Base-by-base conservation (phyloP, 2,113 vertebrate species). In the Platysteira castanea region DNA sequence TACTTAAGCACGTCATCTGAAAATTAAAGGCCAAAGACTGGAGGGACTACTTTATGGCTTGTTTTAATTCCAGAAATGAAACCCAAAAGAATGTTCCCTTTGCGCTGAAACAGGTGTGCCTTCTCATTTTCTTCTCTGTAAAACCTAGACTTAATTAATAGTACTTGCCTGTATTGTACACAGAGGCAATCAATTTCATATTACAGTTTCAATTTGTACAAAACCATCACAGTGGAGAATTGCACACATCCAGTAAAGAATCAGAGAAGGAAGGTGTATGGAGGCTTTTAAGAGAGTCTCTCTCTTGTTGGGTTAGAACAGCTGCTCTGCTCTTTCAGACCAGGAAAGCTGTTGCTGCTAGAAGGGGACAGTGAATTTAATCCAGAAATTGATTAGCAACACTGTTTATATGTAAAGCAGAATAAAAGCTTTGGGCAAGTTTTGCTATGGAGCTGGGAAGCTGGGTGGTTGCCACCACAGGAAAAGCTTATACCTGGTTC, bases 401-500 rank as follows among this genome's bases (percentile, higher is more conserved):
- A 73, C 28, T 60, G 12, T 60, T 88, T 74, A 57, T 47, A 47
- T 23, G 6, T 85, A 79, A 93, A 96, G 50, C 53, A 90, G 91
- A 90, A 80, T 27, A 53, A 63, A 82, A 95, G 71, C 64, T 73
- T 73, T 31, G 44, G 67, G 87, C 83, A 71, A 77, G 26, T 44
- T 54, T 15, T 78, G 39, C 83, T 69, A 4, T 23, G 57, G 52
- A 93, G 42, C 37, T 15, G 37, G 15, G 39, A 90, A 91, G 35
- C 59, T 0, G 15, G 35, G 74, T 13, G 26, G 10, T 35, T 94
- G 92, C 89, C 77, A 88, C 89, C 77, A 88, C 39, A 59, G 63
- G 31, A 88, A 95, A 95, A 97, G 65, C 86, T 83, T 87, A 95
- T 94, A 93, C 81, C 42, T 49, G 16, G 17, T 94, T 86, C 89